Evolutionary conservation across 2,797 vertebrate species (phyloP).

Genomic region (Poecile montanus): DNA sequence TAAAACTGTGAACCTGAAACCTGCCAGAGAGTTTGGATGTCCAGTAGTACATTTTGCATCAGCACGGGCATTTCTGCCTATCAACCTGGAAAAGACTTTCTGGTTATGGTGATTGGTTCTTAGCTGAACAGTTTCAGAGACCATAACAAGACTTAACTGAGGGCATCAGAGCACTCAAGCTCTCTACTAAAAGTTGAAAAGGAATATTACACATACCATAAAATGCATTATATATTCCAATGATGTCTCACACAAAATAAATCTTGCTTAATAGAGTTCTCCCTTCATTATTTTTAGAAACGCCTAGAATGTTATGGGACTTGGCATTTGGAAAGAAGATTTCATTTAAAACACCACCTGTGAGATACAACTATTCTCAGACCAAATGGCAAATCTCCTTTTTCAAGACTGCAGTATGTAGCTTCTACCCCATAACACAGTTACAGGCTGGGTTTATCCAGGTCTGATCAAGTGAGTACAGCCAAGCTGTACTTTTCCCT

Average conservation of each 20-base stretch:
- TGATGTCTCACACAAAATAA: background rate
- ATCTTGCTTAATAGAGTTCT: background rate
- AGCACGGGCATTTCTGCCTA: fast-evolving
- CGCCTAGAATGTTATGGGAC: background rate
- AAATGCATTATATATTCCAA: background rate
- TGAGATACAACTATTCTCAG: background rate
- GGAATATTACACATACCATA: background rate
- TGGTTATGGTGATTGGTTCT: background rate
- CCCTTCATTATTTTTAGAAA: background rate
- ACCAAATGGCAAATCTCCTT: background rate
- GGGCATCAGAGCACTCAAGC: background rate
- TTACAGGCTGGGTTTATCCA: background rate
- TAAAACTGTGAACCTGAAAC: background rate
- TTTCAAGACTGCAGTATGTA: background rate
- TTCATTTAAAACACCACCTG: background rate
- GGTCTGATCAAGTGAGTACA: background rate
- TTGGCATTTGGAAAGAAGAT: background rate
- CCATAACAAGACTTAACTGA: background rate
- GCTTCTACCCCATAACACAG: background rate
- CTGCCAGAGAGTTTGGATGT: background rate
- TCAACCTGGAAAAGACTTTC: background rate
- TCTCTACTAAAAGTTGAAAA: background rate
- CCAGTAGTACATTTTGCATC: background rate
- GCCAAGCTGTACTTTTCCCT: background rate
- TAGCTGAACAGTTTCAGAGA: background rate